Percentiles rank a stretch among this genome's conserved stretches.
Conservation (phyloP, 1,140 invertebrate genomes). For the Gyrodactylus salaris region DNA sequence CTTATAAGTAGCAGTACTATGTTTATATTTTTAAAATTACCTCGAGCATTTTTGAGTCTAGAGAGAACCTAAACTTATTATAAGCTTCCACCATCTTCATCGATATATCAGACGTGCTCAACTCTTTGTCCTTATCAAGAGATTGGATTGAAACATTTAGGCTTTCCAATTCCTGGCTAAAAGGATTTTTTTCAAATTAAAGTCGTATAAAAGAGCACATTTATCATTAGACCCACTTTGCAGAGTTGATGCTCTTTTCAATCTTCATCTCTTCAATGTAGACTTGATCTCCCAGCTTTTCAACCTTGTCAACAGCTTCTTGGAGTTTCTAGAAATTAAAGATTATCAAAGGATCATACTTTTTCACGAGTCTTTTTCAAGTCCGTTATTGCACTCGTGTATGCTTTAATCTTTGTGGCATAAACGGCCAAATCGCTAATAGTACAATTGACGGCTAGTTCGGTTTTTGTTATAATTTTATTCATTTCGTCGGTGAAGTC, state of each 20-base stretch:
- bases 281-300: too few species aligned
- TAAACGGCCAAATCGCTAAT: not conserved
- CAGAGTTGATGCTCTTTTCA: too few species aligned
- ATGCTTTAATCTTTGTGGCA: not conserved
- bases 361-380: not conserved
- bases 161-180: not conserved
- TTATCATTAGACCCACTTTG: too few species aligned
- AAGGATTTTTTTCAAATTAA: not conserved
- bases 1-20: not conserved
- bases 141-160: not conserved
- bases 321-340: too few species aligned
- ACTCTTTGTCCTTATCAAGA: not conserved
- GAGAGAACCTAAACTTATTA: not conserved
- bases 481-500: not conserved
- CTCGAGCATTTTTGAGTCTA: not conserved
- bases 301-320: too few species aligned
- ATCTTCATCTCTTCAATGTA: too few species aligned
- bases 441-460: not conserved
- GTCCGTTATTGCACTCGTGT: not conserved
- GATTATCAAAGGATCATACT: too few species aligned
- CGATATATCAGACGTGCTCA: not conserved
- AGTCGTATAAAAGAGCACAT: too few species aligned
- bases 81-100: not conserved
- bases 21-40: too few species aligned
- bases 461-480: not conserved